A percentile compares a stretch with the other conserved stretches of the same genome.
Conservation (phyloP, 1,140 invertebrate species). For the Piezodorus guildinii region DNA sequence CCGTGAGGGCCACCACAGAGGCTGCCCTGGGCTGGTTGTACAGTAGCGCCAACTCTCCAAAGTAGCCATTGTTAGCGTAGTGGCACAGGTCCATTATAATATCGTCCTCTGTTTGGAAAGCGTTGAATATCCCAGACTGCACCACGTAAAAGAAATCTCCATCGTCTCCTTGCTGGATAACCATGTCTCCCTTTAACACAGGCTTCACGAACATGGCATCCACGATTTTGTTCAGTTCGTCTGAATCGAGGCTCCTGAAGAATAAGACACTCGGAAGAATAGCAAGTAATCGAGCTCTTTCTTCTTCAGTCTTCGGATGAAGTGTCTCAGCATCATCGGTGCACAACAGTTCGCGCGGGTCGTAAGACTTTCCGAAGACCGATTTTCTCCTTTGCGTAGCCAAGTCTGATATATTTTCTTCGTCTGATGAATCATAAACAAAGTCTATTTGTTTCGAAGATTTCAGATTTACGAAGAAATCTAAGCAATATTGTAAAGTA, state of each 20-base stretch:
- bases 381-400: neutral
- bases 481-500: neutral
- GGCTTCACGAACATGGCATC: constrained; percentile 15
- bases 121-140: constrained; percentile 6
- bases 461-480: neutral
- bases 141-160: constrained; percentile 20
- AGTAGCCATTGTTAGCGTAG: constrained; percentile 69
- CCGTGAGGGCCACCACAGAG: constrained; percentile 64
- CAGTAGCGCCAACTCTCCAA: constrained; percentile 91
- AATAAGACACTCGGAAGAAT: neutral
- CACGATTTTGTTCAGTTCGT: constrained; percentile 4
- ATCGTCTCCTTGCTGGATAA: constrained; percentile 17
- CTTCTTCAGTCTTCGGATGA: neutral
- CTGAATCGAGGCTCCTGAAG: constrained; percentile 6
- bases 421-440: neutral
- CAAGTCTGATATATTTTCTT: neutral
- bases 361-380: neutral
- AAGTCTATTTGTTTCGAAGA: neutral
- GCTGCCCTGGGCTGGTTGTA: constrained; percentile 96
- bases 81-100: constrained; percentile 82
- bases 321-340: neutral
- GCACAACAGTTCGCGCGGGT: neutral
- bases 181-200: neutral
- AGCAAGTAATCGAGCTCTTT: neutral
- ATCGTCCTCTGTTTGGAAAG: constrained; percentile 38